Evolutionary conservation across 2,113 vertebrate species (phyloP), one percentile per base, ranked within the genome.

Genomic region (Sinocyclocheilus anshuiensis): DNA sequence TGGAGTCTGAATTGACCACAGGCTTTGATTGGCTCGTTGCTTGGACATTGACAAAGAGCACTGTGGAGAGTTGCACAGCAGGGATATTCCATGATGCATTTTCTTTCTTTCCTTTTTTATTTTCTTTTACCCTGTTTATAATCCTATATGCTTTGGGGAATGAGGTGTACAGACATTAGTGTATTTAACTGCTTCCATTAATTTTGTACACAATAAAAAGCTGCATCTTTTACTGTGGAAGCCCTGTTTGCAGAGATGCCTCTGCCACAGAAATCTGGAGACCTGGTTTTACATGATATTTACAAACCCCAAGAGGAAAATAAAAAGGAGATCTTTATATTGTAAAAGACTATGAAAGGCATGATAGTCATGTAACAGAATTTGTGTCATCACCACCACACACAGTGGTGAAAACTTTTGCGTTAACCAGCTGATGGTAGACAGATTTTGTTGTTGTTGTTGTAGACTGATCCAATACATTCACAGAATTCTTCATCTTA

Each of bases 1-100:
- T 71, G 98, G 98, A n/a, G 98, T 97, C 93, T 99, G 96, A 99
- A 90, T 79, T 81, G 87, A 87, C 50, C 18, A 84, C 18, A 22
- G 75, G 59, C 16, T 85, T 77, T 87, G 87, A 81, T 88, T 92
- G 90, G 91, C 89, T 87, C 90, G 88, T 89, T 86, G 83, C 75
- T 89, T 86, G 92, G 92, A 94, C 92, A 84, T 76, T 92, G 90
- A 92, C 90, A 69, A 72, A 63, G 42, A 61, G 67, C 29, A 69
- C 53, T 81, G 18, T 81, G 16, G 29, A 36, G 12, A 33, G 81
- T 79, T 24, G 78, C 81, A 57, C 72, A 84, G 72, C 71, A 65
- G 53, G 86, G 89, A 81, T 77, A 36, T 84, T 84, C 77, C 84
- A 86, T 59, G 79, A 85, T 79, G 86, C 89, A 88, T 74, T 87